Evolutionary conservation across 1,140 invertebrate species (phyloP), one percentile per base, ranked within the genome.

Genomic region (Drosophila navojoa): DNA sequence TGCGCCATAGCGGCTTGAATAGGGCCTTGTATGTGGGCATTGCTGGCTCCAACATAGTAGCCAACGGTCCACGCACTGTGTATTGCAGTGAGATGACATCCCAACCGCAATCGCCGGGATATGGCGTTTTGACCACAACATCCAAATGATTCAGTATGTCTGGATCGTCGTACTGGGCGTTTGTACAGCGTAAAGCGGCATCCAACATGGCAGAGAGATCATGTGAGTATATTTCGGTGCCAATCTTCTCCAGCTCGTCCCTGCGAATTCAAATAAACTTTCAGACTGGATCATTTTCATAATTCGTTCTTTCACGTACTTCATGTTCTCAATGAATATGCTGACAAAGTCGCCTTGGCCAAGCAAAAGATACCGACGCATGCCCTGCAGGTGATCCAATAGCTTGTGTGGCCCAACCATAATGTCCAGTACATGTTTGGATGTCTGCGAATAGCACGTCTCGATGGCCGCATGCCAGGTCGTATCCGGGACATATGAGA

Each of bases 311-410:
- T 44, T 38, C 40, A 94, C 95, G 93, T 92, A 98, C 97, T 97
- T 96, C 67, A 99, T 92, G 11, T 98, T 93, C 82, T 98, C 96
- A 94, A 99, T 96, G 16, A 99, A 94, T 91, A 98, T 96, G 82
- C 97, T 95, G 78, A 98, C 98, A 92, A 99, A 99, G 93, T 99
- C 98, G 9, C 98, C 98, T 93, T 99, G 98, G 13, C 97, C 98
- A 4, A 99, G 94, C 29, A 99, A 93, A 71, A 99, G 93, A 93
- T 99, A 99, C 58, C 96, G 94, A 71, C 97, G 94, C 91, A 99
- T 95, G 5, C 97, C 98, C 76, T 97, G 96, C 42, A 99, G 94
- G 93, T 99, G 98, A 92, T 98, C 96, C 81, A 98, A 94, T 47
- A 99, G 94, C 78, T 98, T 96, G 93, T 98, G 98, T 70, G 97